A percentile compares a stretch with the other conserved stretches of the same genome.
Conservation (phyloP, 2,888 invertebrate genomes). For the Pristionchus maxplancki region DNA sequence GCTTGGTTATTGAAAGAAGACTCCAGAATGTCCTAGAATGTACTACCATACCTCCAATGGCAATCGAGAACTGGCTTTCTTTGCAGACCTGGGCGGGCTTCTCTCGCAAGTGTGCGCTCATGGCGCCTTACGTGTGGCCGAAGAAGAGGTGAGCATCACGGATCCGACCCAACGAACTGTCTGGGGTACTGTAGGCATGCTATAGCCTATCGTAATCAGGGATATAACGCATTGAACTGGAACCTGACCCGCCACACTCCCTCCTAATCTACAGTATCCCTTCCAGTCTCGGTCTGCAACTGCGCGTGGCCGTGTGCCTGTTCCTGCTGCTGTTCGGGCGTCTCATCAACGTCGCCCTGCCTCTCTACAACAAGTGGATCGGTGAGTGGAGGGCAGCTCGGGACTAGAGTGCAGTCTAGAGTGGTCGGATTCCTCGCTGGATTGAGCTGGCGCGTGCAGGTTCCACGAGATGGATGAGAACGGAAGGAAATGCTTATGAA, state of each 20-base stretch:
- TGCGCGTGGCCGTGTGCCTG: constrained; percentile 89
- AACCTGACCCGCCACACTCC: too few relatives aligned
- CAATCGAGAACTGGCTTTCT: background rate
- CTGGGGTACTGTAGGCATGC: too few relatives aligned
- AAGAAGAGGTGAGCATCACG: constrained; percentile 82
- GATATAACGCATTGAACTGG: too few relatives aligned
- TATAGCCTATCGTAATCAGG: too few relatives aligned
- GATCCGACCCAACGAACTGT: background rate
- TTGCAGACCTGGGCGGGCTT: constrained; percentile 69
- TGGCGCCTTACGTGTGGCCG: constrained; percentile 91
- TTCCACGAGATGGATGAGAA: background rate
- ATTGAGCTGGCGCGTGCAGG: too few relatives aligned
- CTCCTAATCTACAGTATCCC: background rate
- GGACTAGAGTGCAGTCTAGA: too few relatives aligned
- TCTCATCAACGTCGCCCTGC: constrained; percentile 91
- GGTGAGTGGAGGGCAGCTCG: constrained; percentile 85
- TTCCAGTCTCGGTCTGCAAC: constrained; percentile 84
- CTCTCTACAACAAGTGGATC: constrained; percentile 92
- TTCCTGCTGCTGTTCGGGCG: constrained; percentile 87
- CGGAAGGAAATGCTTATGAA: too few relatives aligned
- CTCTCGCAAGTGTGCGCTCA: constrained; percentile 66
- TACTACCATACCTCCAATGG: too few relatives aligned
- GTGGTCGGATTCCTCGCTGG: background rate
- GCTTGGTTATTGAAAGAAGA: too few relatives aligned
- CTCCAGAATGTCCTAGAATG: too few relatives aligned